These are phyloP conservation scores for Orussus abietinus DNA, from an alignment of 1,140 invertebrate genomes.

Conservation along the genomic window DNA sequence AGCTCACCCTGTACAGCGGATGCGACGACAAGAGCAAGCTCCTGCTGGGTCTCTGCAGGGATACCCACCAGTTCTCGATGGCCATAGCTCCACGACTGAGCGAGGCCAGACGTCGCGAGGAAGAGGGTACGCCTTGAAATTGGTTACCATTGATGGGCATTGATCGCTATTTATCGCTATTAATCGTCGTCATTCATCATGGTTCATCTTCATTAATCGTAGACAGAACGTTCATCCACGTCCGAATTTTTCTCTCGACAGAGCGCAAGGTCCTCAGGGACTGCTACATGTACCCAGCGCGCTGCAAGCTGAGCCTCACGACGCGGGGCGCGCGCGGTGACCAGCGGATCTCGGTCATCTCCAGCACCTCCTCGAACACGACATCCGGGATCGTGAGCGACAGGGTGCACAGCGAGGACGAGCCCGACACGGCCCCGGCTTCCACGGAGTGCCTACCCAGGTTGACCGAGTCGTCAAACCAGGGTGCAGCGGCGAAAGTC, in stretches of 20 bases:
- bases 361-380: conserved; percentile 87
- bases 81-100: conserved; percentile 78
- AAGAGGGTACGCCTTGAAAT: conserved; percentile 65
- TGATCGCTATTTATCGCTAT: too few relatives aligned
- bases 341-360: conserved; percentile 87
- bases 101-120: conserved; percentile 72
- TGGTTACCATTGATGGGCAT: too few relatives aligned
- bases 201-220: background rate
- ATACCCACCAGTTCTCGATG: conserved; percentile 94
- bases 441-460: conserved; percentile 46
- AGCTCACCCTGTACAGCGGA: conserved; percentile 84
- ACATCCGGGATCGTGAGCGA: conserved; percentile 94
- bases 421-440: conserved; percentile 68
- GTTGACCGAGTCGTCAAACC: conserved; percentile 34
- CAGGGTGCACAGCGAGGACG: conserved; percentile 88
- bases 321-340: conserved; percentile 64
- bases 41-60: conserved; percentile 80
- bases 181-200: too few relatives aligned
- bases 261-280: conserved; percentile 55
- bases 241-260: conserved; percentile 22
- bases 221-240: background rate
- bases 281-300: conserved; percentile 62
- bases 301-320: conserved; percentile 59
- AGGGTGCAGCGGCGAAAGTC: conserved; percentile 12
- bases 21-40: conserved; percentile 91